Evolutionary conservation across 2,113 vertebrate genomes (phyloP).

Genomic region (Semnornis frantzii): DNA sequence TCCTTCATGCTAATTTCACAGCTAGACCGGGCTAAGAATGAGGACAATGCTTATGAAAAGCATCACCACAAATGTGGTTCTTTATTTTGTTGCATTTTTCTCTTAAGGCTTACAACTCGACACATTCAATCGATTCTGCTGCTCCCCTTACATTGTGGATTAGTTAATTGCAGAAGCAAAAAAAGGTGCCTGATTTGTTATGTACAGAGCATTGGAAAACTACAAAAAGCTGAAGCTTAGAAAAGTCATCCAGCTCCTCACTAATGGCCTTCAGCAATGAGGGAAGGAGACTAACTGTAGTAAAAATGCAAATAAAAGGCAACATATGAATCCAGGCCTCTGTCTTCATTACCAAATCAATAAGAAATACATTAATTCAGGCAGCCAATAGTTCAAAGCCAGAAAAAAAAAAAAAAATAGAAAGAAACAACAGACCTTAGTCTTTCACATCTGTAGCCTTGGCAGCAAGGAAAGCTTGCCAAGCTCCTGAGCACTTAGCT

Average conservation of each 20-base stretch:
- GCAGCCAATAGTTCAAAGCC: neutral
- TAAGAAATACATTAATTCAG: neutral
- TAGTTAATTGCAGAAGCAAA: constrained; percentile 28
- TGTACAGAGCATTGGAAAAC: constrained; percentile 6
- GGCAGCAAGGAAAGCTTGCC: neutral
- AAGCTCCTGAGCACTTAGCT: neutral
- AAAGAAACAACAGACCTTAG: neutral
- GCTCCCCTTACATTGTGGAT: neutral
- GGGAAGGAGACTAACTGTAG: constrained; percentile 18
- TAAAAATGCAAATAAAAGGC: constrained; percentile 59
- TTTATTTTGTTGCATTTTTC: neutral
- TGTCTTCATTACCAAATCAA: constrained; percentile 30
- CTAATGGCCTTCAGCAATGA: constrained; percentile 18
- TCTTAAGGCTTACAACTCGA: neutral
- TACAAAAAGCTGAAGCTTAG: constrained; percentile 12
- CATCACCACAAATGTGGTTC: neutral
- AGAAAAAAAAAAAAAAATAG: neutral
- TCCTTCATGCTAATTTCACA: neutral
- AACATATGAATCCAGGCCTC: neutral
- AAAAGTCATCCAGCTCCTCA: neutral
- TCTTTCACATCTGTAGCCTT: neutral
- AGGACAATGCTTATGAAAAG: neutral
- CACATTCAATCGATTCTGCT: neutral
- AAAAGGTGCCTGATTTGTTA: constrained; percentile 27
- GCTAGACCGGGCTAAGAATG: neutral